These are phyloP conservation scores for Tylochromis polylepis DNA, from an alignment of 2,113 vertebrate genomes.

Conservation along the genomic window DNA sequence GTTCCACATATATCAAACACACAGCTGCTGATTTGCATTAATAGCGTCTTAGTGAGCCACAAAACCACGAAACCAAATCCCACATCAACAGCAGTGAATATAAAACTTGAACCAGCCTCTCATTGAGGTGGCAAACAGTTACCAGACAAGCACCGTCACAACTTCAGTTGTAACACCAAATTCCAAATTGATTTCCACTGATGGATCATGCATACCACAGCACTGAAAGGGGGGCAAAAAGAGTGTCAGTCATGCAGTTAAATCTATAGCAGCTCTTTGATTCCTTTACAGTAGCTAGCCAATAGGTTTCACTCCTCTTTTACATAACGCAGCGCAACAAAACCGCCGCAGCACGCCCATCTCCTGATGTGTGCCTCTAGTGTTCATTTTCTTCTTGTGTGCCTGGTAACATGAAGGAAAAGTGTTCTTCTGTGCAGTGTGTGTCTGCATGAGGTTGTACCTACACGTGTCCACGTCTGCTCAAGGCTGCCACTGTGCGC, in stretches of 20 bases:
- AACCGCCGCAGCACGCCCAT: not conserved
- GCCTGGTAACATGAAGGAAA: not conserved
- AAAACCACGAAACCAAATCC: not conserved
- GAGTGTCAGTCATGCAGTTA: conserved; percentile 24
- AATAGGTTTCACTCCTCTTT: not conserved
- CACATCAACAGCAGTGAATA: not conserved
- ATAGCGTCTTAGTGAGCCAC: not conserved
- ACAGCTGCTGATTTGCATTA: conserved; percentile 21
- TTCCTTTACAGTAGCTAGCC: not conserved
- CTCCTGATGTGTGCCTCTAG: not conserved
- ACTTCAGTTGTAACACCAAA: conserved; percentile 26
- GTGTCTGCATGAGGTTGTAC: not conserved
- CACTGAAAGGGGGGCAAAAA: not conserved
- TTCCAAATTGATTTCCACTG: conserved; percentile 25
- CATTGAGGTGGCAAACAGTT: conserved; percentile 14
- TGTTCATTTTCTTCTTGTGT: not conserved
- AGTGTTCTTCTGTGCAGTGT: not conserved
- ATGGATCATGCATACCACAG: not conserved
- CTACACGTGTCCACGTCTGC: conserved; percentile 11
- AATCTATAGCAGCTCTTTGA: conserved; percentile 31
- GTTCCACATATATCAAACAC: not conserved
- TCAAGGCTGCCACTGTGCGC: not conserved
- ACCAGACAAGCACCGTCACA: conserved; percentile 20
- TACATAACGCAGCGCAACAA: not conserved
- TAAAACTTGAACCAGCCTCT: conserved; percentile 28